These are phyloP conservation scores for Vidua macroura DNA, from an alignment of 2,113 vertebrate genomes.

Conservation along the genomic window DNA sequence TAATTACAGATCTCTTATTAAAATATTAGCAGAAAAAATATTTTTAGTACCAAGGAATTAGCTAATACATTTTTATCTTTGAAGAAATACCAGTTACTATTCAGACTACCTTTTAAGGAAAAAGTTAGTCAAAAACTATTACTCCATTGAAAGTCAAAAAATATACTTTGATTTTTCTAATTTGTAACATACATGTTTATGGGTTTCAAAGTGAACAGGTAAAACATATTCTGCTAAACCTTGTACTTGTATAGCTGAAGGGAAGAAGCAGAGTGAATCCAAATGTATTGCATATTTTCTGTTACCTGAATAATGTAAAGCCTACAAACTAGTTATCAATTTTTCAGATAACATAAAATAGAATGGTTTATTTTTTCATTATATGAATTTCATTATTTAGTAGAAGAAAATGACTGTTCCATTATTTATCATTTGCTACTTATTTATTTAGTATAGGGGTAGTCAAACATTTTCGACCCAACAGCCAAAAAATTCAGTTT, in stretches of 20 bases:
- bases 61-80: neutral
- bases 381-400: slow-evolving; percentile 50
- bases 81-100: neutral
- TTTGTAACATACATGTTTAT: neutral
- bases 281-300: neutral
- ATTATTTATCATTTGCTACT: slow-evolving; percentile 40
- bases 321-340: slow-evolving; percentile 36
- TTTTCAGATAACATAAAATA: slow-evolving; percentile 53
- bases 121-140: neutral
- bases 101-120: neutral
- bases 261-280: neutral
- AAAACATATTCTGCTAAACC: neutral
- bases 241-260: neutral
- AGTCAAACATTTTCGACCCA: neutral
- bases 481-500: neutral
- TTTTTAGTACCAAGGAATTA: neutral
- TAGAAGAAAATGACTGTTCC: slow-evolving; percentile 33
- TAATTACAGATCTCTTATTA: neutral
- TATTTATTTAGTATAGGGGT: slow-evolving; percentile 38
- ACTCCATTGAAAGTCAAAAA: neutral
- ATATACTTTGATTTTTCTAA: neutral
- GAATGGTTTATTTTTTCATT: slow-evolving; percentile 49
- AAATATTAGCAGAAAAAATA: neutral
- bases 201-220: neutral
- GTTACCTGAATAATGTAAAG: slow-evolving; percentile 45